phyloP scores from a whole-genome alignment of 1,140 invertebrate species.

The Planococcus citri region DNA sequence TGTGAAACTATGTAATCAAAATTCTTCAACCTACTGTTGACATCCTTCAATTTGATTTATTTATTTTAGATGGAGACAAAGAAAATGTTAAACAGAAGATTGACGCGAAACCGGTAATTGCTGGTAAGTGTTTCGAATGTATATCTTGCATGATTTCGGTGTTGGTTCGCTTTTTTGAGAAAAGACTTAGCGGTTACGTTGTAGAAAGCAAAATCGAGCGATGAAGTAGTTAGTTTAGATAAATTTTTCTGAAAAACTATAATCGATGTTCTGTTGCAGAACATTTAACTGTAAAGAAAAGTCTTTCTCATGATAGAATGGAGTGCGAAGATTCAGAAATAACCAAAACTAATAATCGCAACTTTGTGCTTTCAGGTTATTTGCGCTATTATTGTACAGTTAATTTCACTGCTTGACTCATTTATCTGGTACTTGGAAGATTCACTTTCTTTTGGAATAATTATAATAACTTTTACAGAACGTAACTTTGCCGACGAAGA shows the following conservation, averaged over 20 bases:
- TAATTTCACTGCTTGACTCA: no score
- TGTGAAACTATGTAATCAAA: no score
- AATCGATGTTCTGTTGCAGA: not conserved
- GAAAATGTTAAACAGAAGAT: not conserved
- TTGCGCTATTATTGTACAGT: not conserved
- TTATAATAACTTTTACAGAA: not conserved
- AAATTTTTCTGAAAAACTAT: not conserved
- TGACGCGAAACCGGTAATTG: not conserved
- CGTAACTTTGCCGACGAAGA: not conserved
- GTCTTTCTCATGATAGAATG: slow-evolving; percentile 10
- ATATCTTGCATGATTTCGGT: not conserved
- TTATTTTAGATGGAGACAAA: not conserved
- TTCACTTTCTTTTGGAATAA: not conserved
- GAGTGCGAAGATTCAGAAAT: not conserved
- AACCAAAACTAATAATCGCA: not conserved
- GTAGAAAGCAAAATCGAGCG: not conserved
- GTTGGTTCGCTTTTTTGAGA: not conserved
- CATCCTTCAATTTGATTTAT: not conserved
- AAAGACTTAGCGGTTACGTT: not conserved
- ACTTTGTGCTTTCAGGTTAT: slow-evolving; percentile 1
- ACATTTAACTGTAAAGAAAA: slow-evolving; percentile 9
- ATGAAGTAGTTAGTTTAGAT: not conserved
- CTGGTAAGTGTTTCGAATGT: not conserved
- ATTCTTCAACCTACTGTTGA: no score
- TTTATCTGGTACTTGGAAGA: no score